Evolutionary conservation across 2,888 invertebrate genomes (phyloP).

Genomic region (Pristionchus arcanus): DNA sequence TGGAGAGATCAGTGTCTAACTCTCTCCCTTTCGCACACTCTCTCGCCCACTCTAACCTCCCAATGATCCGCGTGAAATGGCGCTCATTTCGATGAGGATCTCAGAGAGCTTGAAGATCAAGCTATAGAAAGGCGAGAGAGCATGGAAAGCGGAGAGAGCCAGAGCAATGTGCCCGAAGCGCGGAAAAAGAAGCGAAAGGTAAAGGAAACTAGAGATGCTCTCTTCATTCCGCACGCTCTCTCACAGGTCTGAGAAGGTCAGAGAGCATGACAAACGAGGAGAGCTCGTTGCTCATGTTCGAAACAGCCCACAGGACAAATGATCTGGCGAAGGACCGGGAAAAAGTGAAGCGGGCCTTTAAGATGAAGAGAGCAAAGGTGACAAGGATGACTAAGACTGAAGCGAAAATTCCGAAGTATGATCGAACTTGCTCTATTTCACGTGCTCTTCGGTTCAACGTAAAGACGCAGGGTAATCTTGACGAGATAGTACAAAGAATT

Average conservation of each 20-base stretch:
- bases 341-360: background rate
- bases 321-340: background rate
- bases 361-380: constrained; percentile 41
- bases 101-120: background rate
- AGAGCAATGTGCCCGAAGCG: background rate
- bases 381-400: background rate
- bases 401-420: too few species aligned
- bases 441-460: too few species aligned
- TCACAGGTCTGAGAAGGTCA: background rate
- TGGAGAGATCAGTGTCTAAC: background rate
- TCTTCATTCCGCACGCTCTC: background rate
- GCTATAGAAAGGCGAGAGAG: background rate
- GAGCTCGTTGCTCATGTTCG: background rate
- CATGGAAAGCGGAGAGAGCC: background rate
- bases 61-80: background rate
- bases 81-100: background rate
- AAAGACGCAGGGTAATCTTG: too few species aligned
- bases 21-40: background rate
- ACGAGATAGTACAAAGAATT: too few species aligned
- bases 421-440: too few species aligned
- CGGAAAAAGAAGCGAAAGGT: background rate
- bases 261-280: background rate
- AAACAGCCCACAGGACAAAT: constrained; percentile 7
- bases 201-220: background rate
- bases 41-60: background rate